Evolutionary conservation across 2,113 vertebrate genomes (phyloP).

Genomic region (Crotophaga sulcirostris): DNA sequence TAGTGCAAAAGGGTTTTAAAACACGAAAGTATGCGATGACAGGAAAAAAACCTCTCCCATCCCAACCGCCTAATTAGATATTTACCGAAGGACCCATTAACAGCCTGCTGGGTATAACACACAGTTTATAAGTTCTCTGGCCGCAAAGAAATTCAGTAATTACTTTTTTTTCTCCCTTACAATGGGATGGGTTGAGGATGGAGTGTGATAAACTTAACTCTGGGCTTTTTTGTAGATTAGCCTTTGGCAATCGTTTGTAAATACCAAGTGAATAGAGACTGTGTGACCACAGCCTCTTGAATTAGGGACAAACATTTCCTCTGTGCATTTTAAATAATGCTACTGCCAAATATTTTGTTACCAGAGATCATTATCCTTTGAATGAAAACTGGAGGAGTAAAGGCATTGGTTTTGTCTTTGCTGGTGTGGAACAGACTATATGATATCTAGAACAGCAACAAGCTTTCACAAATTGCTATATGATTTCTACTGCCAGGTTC

Average conservation of each 20-base stretch:
- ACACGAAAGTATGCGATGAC: constrained; percentile 15
- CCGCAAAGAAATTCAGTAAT: constrained; percentile 46
- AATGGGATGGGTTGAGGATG: constrained; percentile 13
- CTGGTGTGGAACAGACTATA: constrained; percentile 64
- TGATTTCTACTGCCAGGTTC: constrained; percentile 68
- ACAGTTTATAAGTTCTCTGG: constrained; percentile 6
- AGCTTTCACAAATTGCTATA: constrained; percentile 55
- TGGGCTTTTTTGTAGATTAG: constrained; percentile 14
- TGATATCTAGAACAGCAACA: constrained; percentile 59
- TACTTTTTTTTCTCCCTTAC: background rate
- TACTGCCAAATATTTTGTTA: constrained; percentile 68
- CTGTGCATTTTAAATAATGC: constrained; percentile 66
- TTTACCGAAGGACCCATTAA: constrained; percentile 61
- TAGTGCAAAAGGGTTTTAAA: constrained; percentile 58
- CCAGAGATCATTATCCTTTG: constrained; percentile 53
- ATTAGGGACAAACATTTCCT: constrained; percentile 69
- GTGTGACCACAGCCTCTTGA: constrained; percentile 59
- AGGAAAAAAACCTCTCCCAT: background rate
- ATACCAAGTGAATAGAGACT: constrained; percentile 54
- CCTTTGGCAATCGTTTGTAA: constrained; percentile 19
- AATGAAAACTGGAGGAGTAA: constrained; percentile 43
- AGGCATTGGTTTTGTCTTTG: constrained; percentile 62
- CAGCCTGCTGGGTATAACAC: constrained; percentile 32
- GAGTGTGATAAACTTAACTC: constrained; percentile 25
- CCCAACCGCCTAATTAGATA: constrained; percentile 51